These are phyloP conservation scores for Rotaria sp. DNA, from an alignment of 2,888 invertebrate genomes.

Conservation along the genomic window DNA sequence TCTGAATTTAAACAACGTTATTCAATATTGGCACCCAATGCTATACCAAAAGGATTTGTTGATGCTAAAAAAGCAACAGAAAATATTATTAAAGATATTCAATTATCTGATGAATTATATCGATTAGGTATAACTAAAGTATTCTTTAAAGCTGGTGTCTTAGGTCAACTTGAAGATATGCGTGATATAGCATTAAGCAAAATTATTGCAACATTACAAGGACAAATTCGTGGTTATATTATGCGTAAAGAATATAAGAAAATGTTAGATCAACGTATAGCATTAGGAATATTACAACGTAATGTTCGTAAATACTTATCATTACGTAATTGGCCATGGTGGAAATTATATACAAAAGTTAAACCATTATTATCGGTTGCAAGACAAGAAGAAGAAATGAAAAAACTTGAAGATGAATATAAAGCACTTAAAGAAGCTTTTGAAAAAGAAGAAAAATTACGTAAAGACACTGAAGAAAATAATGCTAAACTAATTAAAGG, in stretches of 20 bases:
- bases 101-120: constrained; percentile 85
- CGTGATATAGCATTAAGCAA: constrained; percentile 94
- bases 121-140: constrained; percentile 98
- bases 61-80: constrained; percentile 65
- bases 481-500: constrained; percentile 69
- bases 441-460: constrained; percentile 86
- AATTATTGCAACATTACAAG: constrained; percentile 83
- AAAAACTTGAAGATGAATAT: constrained; percentile 87
- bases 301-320: constrained; percentile 98
- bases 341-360: constrained; percentile 97
- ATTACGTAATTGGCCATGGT: constrained; percentile 99
- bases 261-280: constrained; percentile 85
- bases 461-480: constrained; percentile 88
- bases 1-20: constrained; percentile 99
- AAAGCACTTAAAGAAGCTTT: constrained; percentile 85
- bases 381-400: constrained; percentile 96
- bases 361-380: constrained; percentile 97
- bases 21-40: constrained; percentile 95
- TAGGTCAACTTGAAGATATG: constrained; percentile 99
- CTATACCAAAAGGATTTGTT: constrained; percentile 58
- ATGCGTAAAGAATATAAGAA: constrained; percentile 76
- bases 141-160: constrained; percentile 99
- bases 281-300: constrained; percentile 88
- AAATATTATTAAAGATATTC: constrained; percentile 57
- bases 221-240: constrained; percentile 80